These are phyloP conservation scores for Sapajus apella DNA, from an alignment of 2,113 vertebrate species.

Conservation along the genomic window DNA sequence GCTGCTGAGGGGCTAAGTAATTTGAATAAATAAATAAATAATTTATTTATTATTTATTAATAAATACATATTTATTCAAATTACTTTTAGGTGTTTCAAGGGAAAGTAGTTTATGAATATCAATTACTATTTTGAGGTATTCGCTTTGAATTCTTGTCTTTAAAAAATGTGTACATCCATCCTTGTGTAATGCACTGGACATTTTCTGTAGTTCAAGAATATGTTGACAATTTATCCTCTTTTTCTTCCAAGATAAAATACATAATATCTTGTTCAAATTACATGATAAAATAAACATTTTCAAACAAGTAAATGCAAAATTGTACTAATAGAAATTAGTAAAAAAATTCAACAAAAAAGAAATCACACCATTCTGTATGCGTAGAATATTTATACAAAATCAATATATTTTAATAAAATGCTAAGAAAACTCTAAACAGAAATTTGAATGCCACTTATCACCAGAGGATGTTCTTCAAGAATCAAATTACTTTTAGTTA, in stretches of 20 bases:
- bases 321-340: not conserved
- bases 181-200: not conserved
- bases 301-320: not conserved
- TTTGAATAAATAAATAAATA: too few relatives aligned
- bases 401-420: not conserved
- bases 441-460: not conserved
- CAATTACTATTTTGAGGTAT: constrained; percentile 40
- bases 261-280: not conserved
- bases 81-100: constrained; percentile 42
- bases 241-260: not conserved
- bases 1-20: constrained; percentile 10
- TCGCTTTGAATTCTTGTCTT: not conserved
- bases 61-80: constrained; percentile 15
- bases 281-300: not conserved
- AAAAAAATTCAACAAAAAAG: not conserved
- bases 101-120: constrained; percentile 33
- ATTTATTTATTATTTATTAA: too few relatives aligned
- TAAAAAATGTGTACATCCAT: not conserved
- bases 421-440: not conserved
- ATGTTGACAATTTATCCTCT: not conserved
- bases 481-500: not conserved
- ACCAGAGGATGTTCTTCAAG: not conserved
- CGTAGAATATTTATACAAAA: not conserved
- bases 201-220: not conserved
- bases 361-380: not conserved